Evolutionary conservation across 2,797 vertebrate species (phyloP), one percentile per base, ranked within the genome.

Genomic region (Lacerta viridis): DNA sequence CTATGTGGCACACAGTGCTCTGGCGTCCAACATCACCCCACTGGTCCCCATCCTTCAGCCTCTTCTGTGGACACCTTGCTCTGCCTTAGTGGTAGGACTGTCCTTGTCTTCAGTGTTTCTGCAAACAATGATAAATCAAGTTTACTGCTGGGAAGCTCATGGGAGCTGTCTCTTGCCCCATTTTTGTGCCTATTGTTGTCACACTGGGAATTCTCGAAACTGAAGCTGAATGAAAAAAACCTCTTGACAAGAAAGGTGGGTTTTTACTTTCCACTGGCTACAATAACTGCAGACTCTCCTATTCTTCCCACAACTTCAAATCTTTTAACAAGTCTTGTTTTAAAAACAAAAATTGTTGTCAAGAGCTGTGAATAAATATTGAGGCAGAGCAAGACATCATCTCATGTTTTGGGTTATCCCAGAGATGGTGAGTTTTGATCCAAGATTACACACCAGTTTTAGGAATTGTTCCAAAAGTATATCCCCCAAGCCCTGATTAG

Each of bases 401-500:
- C 80, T n/a, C 61, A 78, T 88, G 85, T 80, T 84, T 79, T 64
- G 74, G 80, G 91, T 80, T 64, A 33, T 74, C 23, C 77, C 69
- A 89, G 77, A 36, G 41, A 64, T 75, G 69, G 41, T 85, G 84
- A 1, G 77, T 93, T 95, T 94, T 89, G 72, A 91, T 91, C 91
- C 88, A 92, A 85, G 89, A 89, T 92, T 86, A 86, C 83, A 95
- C 90, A 95, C 83, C 84, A 82, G 61, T 90, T 95, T 91, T 90
- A 92, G 91, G 84, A 94, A 93, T 90, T 89, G 86, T 93, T 94
- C 92, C 90, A 92, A 93, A 91, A 92, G 92, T 91, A 94, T 92
- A 95, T 93, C 93, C 93, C 50, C 93, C 90, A 92, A 89, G 90
- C 94, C 92, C 94, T 91, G 94, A 95, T 95, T 95, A 95, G 92